A percentile compares a stretch with the other conserved stretches of the same genome.
Evolutionary conservation across 23 tunicate genomes (phyloP).

Genomic region (Halocynthia roretzi): DNA sequence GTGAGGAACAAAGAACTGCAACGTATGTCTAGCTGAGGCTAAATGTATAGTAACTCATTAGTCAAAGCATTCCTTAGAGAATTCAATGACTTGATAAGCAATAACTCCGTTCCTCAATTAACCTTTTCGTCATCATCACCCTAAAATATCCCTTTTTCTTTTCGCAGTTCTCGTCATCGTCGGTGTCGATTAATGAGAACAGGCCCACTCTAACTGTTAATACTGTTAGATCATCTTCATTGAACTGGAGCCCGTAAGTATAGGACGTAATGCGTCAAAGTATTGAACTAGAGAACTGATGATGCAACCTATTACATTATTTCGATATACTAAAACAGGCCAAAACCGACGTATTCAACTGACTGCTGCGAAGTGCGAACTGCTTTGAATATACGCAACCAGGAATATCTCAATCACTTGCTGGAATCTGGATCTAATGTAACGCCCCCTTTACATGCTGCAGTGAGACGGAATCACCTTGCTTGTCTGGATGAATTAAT

Average conservation of each 20-base stretch:
- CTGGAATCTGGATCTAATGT: conserved; percentile 41
- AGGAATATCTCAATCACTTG: conserved; percentile 45
- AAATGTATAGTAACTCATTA: too few species aligned
- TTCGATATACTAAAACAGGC: conserved; percentile 14
- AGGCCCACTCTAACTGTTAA: conserved; percentile 7
- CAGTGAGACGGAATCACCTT: conserved; percentile 52
- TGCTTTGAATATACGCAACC: conserved; percentile 46
- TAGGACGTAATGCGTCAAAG: too few species aligned
- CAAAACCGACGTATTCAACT: conserved; percentile 44
- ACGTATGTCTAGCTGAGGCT: too few species aligned
- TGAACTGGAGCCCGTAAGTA: conserved; percentile 16
- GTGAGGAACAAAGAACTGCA: too few species aligned
- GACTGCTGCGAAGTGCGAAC: conserved; percentile 80
- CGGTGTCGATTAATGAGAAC: background rate
- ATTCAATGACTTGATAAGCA: too few species aligned
- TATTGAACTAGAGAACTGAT: too few species aligned
- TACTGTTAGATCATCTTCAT: background rate
- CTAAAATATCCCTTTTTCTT: too few species aligned
- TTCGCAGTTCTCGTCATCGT: too few species aligned
- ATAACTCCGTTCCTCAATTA: too few species aligned
- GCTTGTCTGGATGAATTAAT: conserved; percentile 63
- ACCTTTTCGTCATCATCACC: too few species aligned
- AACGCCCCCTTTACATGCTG: conserved; percentile 66
- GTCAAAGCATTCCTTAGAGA: too few species aligned
- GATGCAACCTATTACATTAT: too few species aligned